A percentile compares a stretch with the other conserved stretches of the same genome.
Evolutionary conservation across 2,888 invertebrate species (phyloP).

Genomic region (Spicauda simplicius): DNA sequence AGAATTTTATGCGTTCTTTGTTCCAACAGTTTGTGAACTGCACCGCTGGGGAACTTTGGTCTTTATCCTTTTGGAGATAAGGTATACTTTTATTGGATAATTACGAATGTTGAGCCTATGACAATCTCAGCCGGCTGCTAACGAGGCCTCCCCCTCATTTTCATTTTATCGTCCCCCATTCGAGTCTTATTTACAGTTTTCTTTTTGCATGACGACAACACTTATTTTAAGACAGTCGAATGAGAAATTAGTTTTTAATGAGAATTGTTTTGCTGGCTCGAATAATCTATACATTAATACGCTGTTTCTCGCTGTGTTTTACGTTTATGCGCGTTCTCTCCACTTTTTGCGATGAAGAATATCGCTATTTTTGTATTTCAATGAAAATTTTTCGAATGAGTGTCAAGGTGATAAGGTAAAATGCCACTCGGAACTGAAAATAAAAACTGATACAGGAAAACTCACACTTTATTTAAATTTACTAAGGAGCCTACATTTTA

Average conservation of each 20-base stretch:
- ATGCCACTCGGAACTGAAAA: too few relatives aligned
- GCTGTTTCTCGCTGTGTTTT: too few relatives aligned
- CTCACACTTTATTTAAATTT: too few relatives aligned
- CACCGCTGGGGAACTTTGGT: constrained; percentile 44
- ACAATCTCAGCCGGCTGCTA: constrained; percentile 74
- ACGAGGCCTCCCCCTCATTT: constrained; percentile 75
- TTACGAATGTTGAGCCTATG: constrained; percentile 69
- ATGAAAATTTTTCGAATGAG: too few relatives aligned
- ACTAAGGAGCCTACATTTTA: too few relatives aligned
- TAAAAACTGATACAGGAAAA: too few relatives aligned
- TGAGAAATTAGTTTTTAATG: constrained; percentile 20
- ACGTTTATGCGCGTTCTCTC: too few relatives aligned
- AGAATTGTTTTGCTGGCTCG: constrained; percentile 31
- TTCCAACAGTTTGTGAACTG: constrained; percentile 64
- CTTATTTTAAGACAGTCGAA: constrained; percentile 20
- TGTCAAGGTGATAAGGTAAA: too few relatives aligned
- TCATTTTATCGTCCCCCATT: constrained; percentile 71
- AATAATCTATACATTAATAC: not conserved
- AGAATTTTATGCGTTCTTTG: constrained; percentile 79
- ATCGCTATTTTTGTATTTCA: too few relatives aligned
- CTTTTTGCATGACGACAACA: constrained; percentile 56
- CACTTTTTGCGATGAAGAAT: too few relatives aligned
- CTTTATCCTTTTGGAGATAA: constrained; percentile 50
- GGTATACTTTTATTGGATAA: constrained; percentile 48
- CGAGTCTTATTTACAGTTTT: constrained; percentile 65